Evolutionary conservation across 2,888 invertebrate genomes (phyloP).

Genomic region (Helleia helle): DNA sequence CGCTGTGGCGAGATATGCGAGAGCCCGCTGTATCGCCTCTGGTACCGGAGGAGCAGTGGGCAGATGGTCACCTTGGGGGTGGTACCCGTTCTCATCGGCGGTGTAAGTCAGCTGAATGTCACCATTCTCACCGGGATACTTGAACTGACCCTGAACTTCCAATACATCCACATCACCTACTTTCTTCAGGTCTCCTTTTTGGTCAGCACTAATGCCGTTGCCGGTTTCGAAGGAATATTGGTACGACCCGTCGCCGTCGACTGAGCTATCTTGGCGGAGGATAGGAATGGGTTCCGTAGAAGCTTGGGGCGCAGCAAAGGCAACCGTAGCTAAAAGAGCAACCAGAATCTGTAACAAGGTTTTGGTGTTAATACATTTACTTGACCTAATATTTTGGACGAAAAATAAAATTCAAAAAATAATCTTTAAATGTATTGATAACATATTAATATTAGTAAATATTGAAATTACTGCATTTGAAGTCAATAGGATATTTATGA

Average conservation of each 20-base stretch:
- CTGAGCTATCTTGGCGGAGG: slow-evolving; percentile 71
- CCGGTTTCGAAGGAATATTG: slow-evolving; percentile 77
- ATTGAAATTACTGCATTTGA: too few relatives aligned
- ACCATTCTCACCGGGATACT: slow-evolving; percentile 78
- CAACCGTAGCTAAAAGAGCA: slow-evolving; percentile 44
- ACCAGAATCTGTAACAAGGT: slow-evolving; percentile 41
- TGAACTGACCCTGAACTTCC: slow-evolving; percentile 78
- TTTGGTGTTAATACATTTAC: too few relatives aligned
- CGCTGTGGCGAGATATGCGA: slow-evolving; percentile 78
- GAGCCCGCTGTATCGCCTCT: slow-evolving; percentile 77
- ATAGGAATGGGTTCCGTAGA: slow-evolving; percentile 64
- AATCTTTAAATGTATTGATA: too few relatives aligned
- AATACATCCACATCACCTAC: slow-evolving; percentile 68
- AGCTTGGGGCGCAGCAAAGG: slow-evolving; percentile 51
- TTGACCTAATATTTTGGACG: too few relatives aligned
- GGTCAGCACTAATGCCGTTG: slow-evolving; percentile 77
- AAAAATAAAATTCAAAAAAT: too few relatives aligned
- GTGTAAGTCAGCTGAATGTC: slow-evolving; percentile 77
- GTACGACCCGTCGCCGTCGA: slow-evolving; percentile 77
- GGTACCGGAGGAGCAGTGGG: slow-evolving; percentile 82
- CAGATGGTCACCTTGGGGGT: slow-evolving; percentile 75
- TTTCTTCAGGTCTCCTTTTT: slow-evolving; percentile 75
- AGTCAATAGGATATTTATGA: too few relatives aligned
- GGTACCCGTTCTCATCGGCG: slow-evolving; percentile 82
- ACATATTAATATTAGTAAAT: too few relatives aligned